Evolutionary conservation across 2,888 invertebrate species (phyloP), one percentile per base, ranked within the genome.

Genomic region (Hirtodrosophila cameraria): DNA sequence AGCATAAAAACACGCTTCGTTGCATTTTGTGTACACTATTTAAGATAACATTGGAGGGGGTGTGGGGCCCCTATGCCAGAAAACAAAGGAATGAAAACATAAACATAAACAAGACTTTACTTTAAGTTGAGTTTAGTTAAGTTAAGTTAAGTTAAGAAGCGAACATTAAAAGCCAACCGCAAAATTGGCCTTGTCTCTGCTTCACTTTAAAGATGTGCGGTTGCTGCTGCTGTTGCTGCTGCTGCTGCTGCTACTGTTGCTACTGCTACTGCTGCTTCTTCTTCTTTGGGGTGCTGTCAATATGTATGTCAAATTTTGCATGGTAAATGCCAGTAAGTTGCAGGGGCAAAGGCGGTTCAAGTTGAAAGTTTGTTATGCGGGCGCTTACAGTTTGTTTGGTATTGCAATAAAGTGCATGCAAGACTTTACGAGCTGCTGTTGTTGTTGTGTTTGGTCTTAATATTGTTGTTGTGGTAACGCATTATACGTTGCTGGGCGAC

Each of bases 71-170:
- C 8, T 8, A 23, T 38, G 20, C 2, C 31, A 20, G 11, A 11
- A 53, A 46, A 62, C 53, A 54, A 38, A 50, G 35, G 28, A 46
- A 31, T 30, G 49, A 39, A 81, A 81, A 71, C 61, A 69, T 62
- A 82, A 85, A 85, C 80, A 69, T 49, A 82, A 85, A 85, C 80
- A 69, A 46, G 68, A 62, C 57, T 85, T 75, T 53, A 59, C 69
- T 75, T 65, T 52, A 62, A 79, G n/a, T n/a, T n/a, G n/a, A n/a
- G n/a, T n/a, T n/a, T n/a, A n/a, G n/a, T n/a, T n/a, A n/a, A n/a
- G n/a, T n/a, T n/a, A n/a, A n/a, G n/a, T n/a, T n/a, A n/a, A n/a
- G 43, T 46, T 49, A 33, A 63, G 48, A 55, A 9, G 27, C 48
- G 25, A 46, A 28, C 54, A 54, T 46, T 33, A 50, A 30, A 59